phyloP scores from a whole-genome alignment of 2,797 vertebrate genomes.

The Otolemur crassicaudatus region DNA sequence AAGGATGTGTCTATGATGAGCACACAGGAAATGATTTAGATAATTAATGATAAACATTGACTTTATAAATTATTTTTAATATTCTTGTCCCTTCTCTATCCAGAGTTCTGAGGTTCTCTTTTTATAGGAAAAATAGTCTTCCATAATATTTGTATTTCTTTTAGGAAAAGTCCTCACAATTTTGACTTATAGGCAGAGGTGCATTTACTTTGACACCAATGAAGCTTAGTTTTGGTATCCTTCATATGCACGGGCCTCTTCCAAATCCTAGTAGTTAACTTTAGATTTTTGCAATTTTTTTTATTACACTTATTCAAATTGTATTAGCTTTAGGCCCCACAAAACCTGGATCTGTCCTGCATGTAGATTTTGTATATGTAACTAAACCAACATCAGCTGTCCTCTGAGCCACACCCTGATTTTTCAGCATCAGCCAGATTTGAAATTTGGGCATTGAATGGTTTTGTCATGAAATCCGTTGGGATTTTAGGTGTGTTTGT shows the following conservation, averaged over 20 bases:
- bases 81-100: not conserved
- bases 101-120: conserved; percentile 28
- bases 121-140: conserved; percentile 10
- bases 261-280: not conserved
- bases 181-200: not conserved
- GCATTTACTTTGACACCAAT: not conserved
- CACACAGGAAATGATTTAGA: conserved; percentile 60
- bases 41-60: conserved; percentile 61
- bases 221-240: not conserved
- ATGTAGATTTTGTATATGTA: not conserved
- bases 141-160: not conserved
- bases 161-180: not conserved
- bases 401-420: not conserved
- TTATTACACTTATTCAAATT: not conserved
- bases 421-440: not conserved
- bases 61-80: conserved; percentile 66
- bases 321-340: not conserved
- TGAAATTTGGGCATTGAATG: not conserved
- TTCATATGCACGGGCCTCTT: not conserved
- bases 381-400: not conserved
- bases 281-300: not conserved
- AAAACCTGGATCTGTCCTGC: not conserved
- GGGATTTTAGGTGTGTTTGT: not conserved
- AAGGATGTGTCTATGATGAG: conserved; percentile 47
- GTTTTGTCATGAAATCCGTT: conserved; percentile 43